Conservation (phyloP, 2,888 invertebrate genomes). For the Yponomeuta malinellus region DNA sequence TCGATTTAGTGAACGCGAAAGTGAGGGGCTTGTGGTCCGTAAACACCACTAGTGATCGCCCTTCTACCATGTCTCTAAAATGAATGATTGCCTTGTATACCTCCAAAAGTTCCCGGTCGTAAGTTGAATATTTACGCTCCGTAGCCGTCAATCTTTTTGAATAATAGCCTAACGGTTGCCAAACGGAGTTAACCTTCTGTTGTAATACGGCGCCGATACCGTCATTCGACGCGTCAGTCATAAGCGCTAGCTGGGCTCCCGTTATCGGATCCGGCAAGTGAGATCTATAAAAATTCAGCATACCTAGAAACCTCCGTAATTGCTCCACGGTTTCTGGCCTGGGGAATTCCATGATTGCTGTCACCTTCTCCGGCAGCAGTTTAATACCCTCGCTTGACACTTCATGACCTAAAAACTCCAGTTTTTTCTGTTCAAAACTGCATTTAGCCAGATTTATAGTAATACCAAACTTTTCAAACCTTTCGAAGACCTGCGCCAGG, state of each 20-base stretch:
- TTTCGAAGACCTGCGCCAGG: conserved; percentile 19
- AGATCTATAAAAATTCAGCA: conserved; percentile 36
- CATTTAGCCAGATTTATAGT: conserved; percentile 23
- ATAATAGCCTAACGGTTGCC: conserved; percentile 21
- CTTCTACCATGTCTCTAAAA: not conserved
- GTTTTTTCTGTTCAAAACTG: conserved; percentile 16
- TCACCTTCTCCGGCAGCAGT: conserved; percentile 3
- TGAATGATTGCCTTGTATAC: not conserved
- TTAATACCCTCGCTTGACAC: conserved; percentile 18
- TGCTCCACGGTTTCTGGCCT: not conserved
- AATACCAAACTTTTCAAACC: conserved; percentile 22
- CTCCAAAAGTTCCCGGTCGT: not conserved
- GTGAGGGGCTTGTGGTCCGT: not conserved
- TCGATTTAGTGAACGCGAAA: conserved; percentile 17
- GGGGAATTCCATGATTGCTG: not conserved
- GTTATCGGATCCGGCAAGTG: conserved; percentile 29
- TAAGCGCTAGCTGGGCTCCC: conserved; percentile 6
- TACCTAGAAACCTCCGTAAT: conserved; percentile 26
- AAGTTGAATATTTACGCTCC: not conserved
- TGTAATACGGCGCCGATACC: conserved; percentile 36
- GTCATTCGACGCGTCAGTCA: conserved; percentile 30
- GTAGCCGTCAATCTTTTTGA: conserved; percentile 1
- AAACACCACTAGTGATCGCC: not conserved
- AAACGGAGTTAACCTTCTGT: conserved; percentile 25
- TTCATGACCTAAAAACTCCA: conserved; percentile 23